phyloP scores from a whole-genome alignment of 2,888 invertebrate species.

The Eupithecia pulchellata region DNA sequence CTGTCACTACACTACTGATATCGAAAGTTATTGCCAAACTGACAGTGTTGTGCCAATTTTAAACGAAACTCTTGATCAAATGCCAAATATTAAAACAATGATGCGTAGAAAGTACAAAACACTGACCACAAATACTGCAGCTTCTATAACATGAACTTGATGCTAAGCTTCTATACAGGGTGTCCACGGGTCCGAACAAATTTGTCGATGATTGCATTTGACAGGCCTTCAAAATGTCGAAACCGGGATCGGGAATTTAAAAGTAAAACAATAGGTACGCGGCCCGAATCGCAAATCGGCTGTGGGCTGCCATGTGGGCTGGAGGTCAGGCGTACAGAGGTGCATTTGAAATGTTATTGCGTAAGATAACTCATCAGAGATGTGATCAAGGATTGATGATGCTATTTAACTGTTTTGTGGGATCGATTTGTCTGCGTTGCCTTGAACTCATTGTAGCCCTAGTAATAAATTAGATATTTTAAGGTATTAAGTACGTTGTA shows the following conservation, averaged over 20 bases:
- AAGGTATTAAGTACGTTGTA: no score
- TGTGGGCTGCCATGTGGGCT: slow-evolving; percentile 81
- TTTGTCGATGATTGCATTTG: slow-evolving; percentile 32
- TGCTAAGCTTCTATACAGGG: not conserved
- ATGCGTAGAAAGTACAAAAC: slow-evolving; percentile 48
- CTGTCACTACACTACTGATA: slow-evolving; percentile 19
- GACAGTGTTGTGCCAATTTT: slow-evolving; percentile 33
- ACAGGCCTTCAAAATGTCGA: slow-evolving; percentile 50
- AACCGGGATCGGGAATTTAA: slow-evolving; percentile 64
- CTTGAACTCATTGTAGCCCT: slow-evolving; percentile 2
- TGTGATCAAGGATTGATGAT: slow-evolving; percentile 31
- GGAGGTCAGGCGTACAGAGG: slow-evolving; percentile 72
- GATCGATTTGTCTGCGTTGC: slow-evolving; percentile 11
- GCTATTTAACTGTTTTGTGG: slow-evolving; percentile 23
- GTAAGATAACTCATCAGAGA: slow-evolving; percentile 37
- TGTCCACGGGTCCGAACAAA: slow-evolving; percentile 3
- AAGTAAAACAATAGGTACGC: slow-evolving; percentile 80
- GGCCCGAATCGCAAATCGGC: slow-evolving; percentile 77
- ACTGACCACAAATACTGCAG: slow-evolving; percentile 51
- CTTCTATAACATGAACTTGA: slow-evolving; percentile 24
- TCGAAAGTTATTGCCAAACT: slow-evolving; percentile 43
- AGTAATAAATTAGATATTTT: not conserved
- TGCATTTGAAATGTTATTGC: slow-evolving; percentile 53
- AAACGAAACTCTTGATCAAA: slow-evolving; percentile 58
- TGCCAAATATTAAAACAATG: slow-evolving; percentile 58